Percentiles rank a stretch among this genome's conserved stretches.
Conservation (phyloP, 2,113 vertebrate species). For the Pituophis catenifer region DNA sequence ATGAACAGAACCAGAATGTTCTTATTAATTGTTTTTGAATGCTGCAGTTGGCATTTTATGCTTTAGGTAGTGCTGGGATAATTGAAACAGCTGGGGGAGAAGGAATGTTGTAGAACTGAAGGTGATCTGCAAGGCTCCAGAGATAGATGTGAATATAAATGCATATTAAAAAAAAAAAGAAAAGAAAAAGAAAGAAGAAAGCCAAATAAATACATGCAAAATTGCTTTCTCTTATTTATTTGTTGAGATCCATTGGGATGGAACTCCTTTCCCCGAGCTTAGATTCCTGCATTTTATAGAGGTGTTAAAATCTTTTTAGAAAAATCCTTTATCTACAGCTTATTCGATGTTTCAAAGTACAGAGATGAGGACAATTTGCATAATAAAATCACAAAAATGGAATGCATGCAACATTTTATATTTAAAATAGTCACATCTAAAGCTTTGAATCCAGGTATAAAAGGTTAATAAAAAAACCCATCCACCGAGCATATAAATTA, state of each 20-base stretch:
- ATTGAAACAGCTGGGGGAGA: constrained; percentile 1
- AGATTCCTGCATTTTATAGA: constrained; percentile 40
- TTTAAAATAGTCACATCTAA: constrained; percentile 63
- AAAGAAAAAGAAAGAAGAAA: constrained; percentile 29
- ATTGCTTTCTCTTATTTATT: constrained; percentile 31
- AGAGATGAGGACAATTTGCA: constrained; percentile 62
- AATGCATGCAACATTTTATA: constrained; percentile 61
- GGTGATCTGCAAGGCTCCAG: constrained; percentile 34
- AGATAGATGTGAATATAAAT: constrained; percentile 31
- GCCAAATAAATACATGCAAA: neutral
- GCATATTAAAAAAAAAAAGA: constrained; percentile 6
- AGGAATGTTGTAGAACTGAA: constrained; percentile 5
- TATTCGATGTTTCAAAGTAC: constrained; percentile 58
- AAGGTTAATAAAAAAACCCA: constrained; percentile 54
- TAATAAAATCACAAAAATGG: constrained; percentile 65
- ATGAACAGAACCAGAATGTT: constrained; percentile 26
- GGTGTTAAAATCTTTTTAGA: constrained; percentile 32
- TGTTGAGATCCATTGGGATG: constrained; percentile 36
- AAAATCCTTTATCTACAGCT: constrained; percentile 2
- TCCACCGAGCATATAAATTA: constrained; percentile 51
- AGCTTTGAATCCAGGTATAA: constrained; percentile 46
- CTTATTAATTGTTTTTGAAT: constrained; percentile 19
- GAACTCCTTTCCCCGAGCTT: constrained; percentile 47
- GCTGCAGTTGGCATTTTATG: constrained; percentile 7
- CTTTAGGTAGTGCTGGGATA: constrained; percentile 40